Evolutionary conservation across 1,140 invertebrate species (phyloP).

Genomic region (Aphidius ervi): DNA sequence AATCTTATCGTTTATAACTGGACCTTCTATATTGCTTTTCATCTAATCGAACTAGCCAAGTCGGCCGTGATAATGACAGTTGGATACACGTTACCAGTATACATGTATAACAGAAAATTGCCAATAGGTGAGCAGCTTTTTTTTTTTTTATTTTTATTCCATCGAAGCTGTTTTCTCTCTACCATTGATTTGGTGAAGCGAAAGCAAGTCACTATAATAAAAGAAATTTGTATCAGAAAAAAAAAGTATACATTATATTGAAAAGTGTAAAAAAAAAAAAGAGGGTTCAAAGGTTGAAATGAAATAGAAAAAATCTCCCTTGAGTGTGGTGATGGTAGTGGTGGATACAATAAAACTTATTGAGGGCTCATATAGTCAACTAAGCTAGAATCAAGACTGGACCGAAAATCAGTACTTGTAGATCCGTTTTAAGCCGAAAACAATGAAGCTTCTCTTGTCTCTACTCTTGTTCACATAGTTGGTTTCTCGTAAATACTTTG

Average conservation of each 20-base stretch:
- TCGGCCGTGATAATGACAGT: slow-evolving; percentile 23
- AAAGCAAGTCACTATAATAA: slow-evolving; percentile 11
- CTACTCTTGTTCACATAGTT: slow-evolving; percentile 2
- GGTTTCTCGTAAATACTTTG: slow-evolving; percentile 8
- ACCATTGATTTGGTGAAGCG: background rate
- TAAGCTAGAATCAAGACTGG: slow-evolving; percentile 27
- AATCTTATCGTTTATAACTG: background rate
- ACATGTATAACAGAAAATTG: no score
- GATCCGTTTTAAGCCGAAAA: slow-evolving; percentile 27
- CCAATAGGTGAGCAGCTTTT: background rate
- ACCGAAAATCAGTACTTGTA: slow-evolving; percentile 19
- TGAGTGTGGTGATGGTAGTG: background rate
- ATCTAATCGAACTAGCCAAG: slow-evolving; percentile 20
- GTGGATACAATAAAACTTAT: slow-evolving; percentile 22
- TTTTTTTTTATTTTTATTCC: background rate
- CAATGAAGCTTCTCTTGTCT: slow-evolving; percentile 21
- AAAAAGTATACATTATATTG: background rate
- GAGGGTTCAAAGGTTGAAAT: background rate
- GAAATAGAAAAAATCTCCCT: slow-evolving; percentile 8
- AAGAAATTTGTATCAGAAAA: slow-evolving; percentile 6
- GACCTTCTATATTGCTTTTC: slow-evolving; percentile 25
- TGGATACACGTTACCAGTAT: background rate
- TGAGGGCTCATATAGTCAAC: slow-evolving; percentile 19
- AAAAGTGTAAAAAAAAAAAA: background rate
- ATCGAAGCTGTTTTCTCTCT: background rate